phyloP scores from a whole-genome alignment of 2,888 invertebrate genomes.

The Calameuta pallipes region DNA sequence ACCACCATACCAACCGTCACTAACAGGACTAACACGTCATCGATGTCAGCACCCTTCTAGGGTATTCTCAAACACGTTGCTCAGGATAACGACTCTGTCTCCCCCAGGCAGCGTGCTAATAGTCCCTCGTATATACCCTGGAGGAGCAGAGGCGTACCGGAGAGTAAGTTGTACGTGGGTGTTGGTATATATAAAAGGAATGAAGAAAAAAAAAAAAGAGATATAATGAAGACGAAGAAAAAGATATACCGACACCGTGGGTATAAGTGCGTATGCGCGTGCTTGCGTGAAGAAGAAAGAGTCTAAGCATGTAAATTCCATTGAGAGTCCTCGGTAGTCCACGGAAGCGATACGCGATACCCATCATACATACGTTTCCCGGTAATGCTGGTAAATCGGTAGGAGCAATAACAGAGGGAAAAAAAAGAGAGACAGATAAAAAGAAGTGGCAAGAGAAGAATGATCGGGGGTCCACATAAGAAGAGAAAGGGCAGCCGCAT shows the following conservation, averaged over 20 bases:
- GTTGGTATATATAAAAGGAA: neutral
- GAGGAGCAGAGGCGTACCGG: neutral
- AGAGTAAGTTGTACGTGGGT: neutral
- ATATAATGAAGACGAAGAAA: neutral
- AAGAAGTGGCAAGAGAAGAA: conserved; percentile 22
- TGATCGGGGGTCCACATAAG: conserved; percentile 13
- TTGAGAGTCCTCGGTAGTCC: neutral
- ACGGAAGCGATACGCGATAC: neutral
- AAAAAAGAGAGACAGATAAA: neutral
- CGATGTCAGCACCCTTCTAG: neutral
- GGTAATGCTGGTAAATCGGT: neutral
- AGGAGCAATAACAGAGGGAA: neutral
- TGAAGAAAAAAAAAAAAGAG: neutral
- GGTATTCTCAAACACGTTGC: neutral
- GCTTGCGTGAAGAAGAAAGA: neutral
- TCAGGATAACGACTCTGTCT: neutral
- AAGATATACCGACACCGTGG: neutral
- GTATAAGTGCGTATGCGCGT: neutral
- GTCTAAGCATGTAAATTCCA: neutral
- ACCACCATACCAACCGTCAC: neutral
- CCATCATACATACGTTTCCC: neutral
- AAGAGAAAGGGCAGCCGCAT: conserved; percentile 39
- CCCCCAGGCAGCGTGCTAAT: neutral
- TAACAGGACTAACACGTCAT: neutral
- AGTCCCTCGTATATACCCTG: neutral